These are phyloP conservation scores for Meghimatium bilineatum DNA, from an alignment of 2,888 invertebrate genomes.

Conservation along the genomic window DNA sequence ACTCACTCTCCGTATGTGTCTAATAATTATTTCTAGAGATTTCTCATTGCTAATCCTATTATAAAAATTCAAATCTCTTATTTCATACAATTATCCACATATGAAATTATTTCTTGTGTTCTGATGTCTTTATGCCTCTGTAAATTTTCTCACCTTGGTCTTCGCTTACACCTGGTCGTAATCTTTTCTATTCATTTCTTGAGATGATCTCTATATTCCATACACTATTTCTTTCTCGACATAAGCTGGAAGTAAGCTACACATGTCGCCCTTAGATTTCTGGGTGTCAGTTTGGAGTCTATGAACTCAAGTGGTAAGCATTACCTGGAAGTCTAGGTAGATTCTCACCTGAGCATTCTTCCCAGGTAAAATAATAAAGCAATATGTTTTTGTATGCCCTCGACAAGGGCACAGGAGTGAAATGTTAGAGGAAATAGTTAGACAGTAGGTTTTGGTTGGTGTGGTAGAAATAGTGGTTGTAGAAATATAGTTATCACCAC, in stretches of 20 bases:
- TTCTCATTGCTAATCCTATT: no score
- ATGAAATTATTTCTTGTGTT: no score
- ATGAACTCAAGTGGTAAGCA: background rate
- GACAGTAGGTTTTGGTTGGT: no score
- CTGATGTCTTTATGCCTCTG: no score
- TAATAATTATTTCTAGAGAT: no score
- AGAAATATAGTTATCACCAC: no score
- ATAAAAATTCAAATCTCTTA: no score
- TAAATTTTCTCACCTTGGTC: background rate
- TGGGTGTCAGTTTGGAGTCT: background rate
- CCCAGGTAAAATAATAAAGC: conserved; percentile 17
- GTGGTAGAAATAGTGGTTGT: no score
- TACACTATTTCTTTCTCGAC: no score
- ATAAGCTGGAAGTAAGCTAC: background rate
- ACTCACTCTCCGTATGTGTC: no score
- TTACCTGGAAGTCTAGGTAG: background rate
- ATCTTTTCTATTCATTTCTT: background rate
- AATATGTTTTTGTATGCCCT: background rate
- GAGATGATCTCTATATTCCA: background rate
- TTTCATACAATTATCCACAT: no score
- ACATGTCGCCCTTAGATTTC: background rate
- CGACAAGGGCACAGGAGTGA: background rate
- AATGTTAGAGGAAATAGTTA: background rate
- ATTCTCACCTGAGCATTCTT: background rate
- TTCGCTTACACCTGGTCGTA: background rate